phyloP scores from a whole-genome alignment of 2,113 vertebrate species.

The Carassius auratus region DNA sequence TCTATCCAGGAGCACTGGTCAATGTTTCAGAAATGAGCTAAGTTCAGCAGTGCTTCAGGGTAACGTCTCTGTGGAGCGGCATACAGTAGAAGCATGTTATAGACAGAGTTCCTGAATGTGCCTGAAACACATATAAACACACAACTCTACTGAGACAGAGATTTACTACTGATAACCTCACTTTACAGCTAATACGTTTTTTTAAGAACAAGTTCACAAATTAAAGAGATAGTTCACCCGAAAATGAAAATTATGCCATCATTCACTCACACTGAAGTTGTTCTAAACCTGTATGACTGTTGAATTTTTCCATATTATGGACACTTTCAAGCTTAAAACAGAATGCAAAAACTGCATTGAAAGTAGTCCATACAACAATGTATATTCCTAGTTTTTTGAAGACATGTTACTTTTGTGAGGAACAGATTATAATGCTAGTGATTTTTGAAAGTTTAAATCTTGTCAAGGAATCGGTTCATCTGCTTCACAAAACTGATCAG shows the following conservation, averaged over 20 bases:
- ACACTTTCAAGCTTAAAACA: neutral
- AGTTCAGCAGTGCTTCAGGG: conserved; percentile 36
- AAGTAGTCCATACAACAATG: neutral
- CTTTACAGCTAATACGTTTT: neutral
- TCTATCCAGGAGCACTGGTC: conserved; percentile 41
- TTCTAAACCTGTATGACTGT: neutral
- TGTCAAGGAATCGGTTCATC: neutral
- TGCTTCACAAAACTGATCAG: neutral
- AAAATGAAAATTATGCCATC: neutral
- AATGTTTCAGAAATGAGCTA: conserved; percentile 21
- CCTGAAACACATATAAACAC: neutral
- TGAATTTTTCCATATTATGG: neutral
- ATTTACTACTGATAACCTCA: neutral
- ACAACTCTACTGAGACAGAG: neutral
- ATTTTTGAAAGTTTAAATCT: neutral
- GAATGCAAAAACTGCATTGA: neutral
- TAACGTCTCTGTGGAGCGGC: neutral
- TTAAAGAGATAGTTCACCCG: neutral
- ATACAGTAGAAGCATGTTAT: neutral
- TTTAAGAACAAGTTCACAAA: neutral
- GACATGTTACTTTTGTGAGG: neutral
- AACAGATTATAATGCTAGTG: neutral
- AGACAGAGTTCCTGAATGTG: conserved; percentile 48
- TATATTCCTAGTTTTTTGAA: neutral
- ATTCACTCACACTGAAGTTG: neutral